These are phyloP conservation scores for Drosophila demipolita DNA, from an alignment of 2,888 invertebrate species.

Conservation along the genomic window DNA sequence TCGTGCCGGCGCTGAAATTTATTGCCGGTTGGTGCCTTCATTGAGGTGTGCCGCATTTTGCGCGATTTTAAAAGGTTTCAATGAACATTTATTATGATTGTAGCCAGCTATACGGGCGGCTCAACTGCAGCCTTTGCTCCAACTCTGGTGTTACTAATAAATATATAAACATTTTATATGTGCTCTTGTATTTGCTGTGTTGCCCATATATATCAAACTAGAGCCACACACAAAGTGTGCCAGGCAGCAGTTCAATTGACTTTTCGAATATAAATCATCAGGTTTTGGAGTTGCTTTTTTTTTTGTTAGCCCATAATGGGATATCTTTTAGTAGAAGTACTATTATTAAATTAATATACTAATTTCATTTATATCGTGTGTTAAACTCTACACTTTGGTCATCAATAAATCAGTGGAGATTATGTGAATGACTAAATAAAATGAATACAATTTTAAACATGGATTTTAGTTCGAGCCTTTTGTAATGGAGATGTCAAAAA, in stretches of 20 bases:
- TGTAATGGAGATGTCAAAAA: constrained; percentile 39
- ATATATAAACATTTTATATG: constrained; percentile 26
- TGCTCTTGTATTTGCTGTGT: constrained; percentile 25
- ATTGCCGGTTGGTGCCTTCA: constrained; percentile 75
- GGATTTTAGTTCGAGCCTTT: constrained; percentile 18
- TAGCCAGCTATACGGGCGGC: constrained; percentile 35
- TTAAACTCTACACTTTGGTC: constrained; percentile 40
- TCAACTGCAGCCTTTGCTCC: constrained; percentile 27
- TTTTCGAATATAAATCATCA: constrained; percentile 60
- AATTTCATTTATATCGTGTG: constrained; percentile 7
- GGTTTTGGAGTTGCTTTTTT: constrained; percentile 16
- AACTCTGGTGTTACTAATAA: constrained; percentile 52
- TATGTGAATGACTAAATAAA: constrained; percentile 38
- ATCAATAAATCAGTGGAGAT: constrained; percentile 70
- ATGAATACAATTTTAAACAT: constrained; percentile 20
- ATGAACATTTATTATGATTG: constrained; percentile 82
- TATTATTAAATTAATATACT: constrained; percentile 11
- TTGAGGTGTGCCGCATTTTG: constrained; percentile 79
- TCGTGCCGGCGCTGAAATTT: constrained; percentile 72
- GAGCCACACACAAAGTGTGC: constrained; percentile 48
- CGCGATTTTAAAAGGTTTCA: constrained; percentile 81
- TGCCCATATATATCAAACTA: constrained; percentile 64
- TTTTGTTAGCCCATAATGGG: background rate
- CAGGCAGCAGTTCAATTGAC: constrained; percentile 26
- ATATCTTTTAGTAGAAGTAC: background rate